Evolutionary conservation across 2,888 invertebrate genomes (phyloP).

Genomic region (Chalcis sispes): DNA sequence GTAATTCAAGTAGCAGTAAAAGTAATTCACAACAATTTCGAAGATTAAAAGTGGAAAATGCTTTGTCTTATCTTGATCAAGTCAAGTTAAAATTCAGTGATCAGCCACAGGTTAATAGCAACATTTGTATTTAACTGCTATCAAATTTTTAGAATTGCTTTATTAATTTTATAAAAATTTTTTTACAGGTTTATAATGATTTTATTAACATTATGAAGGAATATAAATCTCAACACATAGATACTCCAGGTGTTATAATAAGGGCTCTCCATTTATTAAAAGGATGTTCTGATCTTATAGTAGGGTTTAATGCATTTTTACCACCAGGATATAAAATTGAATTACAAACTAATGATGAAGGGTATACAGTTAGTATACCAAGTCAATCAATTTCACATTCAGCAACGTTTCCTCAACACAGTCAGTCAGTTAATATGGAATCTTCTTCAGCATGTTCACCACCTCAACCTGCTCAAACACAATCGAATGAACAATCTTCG

Average conservation of each 20-base stretch:
- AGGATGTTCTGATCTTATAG: slow-evolving; percentile 97
- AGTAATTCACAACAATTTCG: slow-evolving; percentile 83
- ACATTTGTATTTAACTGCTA: not conserved
- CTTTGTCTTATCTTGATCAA: slow-evolving; percentile 94
- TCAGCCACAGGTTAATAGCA: slow-evolving; percentile 86
- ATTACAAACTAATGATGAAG: slow-evolving; percentile 94
- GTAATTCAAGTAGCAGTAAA: slow-evolving; percentile 68
- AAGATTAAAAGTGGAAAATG: slow-evolving; percentile 97
- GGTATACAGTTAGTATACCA: slow-evolving; percentile 86
- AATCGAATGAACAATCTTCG: slow-evolving; percentile 73
- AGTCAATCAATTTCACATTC: slow-evolving; percentile 79
- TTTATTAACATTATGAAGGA: slow-evolving; percentile 99
- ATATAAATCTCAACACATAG: slow-evolving; percentile 98
- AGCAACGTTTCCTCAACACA: slow-evolving; percentile 72
- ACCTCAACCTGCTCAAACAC: slow-evolving; percentile 73
- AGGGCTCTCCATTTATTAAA: slow-evolving; percentile 96
- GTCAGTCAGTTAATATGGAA: slow-evolving; percentile 72
- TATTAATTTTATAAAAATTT: not conserved
- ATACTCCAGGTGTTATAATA: slow-evolving; percentile 97
- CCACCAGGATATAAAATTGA: slow-evolving; percentile 99
- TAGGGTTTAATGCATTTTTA: slow-evolving; percentile 98
- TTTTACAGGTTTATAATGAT: slow-evolving; percentile 91
- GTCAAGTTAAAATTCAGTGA: slow-evolving; percentile 95
- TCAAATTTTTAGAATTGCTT: not conserved
- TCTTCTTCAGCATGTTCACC: slow-evolving; percentile 74